phyloP scores from a whole-genome alignment of 1,140 invertebrate genomes.

The Drosophila jambulina region DNA sequence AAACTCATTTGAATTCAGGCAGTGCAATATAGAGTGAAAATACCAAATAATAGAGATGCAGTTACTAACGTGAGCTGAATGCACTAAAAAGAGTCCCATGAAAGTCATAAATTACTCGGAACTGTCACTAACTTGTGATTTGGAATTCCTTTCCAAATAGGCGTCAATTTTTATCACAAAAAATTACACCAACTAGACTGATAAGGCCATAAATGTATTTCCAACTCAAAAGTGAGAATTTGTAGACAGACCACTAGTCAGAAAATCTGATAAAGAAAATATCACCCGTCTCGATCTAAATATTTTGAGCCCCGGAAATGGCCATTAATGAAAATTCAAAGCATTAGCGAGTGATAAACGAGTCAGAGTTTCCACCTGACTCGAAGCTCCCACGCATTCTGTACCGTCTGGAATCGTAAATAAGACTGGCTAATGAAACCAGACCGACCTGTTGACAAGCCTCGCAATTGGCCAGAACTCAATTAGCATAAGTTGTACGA shows the following conservation, averaged over 20 bases:
- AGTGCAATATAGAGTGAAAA: conserved; percentile 22
- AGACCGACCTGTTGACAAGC: conserved; percentile 64
- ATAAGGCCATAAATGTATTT: conserved; percentile 16
- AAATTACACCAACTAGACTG: background rate
- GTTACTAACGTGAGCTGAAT: conserved; percentile 21
- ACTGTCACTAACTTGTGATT: conserved; percentile 5
- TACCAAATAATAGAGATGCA: conserved; percentile 26
- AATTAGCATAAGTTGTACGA: conserved; percentile 62
- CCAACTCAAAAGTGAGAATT: background rate
- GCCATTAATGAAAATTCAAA: conserved; percentile 37
- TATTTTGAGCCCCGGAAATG: conserved; percentile 34
- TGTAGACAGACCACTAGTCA: background rate
- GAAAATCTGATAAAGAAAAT: conserved; percentile 9
- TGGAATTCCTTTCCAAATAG: conserved; percentile 14
- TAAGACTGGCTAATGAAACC: conserved; percentile 52
- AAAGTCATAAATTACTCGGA: conserved; percentile 25
- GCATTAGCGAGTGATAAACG: conserved; percentile 17
- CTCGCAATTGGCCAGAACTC: conserved; percentile 48
- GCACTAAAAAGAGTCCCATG: background rate
- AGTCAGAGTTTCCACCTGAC: background rate
- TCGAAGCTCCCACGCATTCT: conserved; percentile 45
- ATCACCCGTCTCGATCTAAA: conserved; percentile 11
- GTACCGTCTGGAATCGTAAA: conserved; percentile 34
- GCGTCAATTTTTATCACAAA: conserved; percentile 22
- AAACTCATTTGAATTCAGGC: conserved; percentile 21